phyloP scores from a whole-genome alignment of 2,888 invertebrate species.

The Eucriotettix oculatus region DNA sequence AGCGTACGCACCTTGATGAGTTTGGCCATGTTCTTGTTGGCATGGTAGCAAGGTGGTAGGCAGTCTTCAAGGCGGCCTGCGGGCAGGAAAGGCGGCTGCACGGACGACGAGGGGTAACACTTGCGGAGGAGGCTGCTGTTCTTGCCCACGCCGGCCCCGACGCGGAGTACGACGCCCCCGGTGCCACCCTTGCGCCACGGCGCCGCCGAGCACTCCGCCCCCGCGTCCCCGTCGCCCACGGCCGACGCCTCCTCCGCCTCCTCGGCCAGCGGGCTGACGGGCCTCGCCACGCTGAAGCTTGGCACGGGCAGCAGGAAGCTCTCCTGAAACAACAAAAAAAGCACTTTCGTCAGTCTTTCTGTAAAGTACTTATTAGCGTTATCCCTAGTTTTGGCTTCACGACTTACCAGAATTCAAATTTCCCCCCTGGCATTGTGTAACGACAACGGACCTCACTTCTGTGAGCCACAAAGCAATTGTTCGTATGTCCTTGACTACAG shows the following conservation, averaged over 20 bases:
- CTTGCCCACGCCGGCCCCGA: conserved; percentile 8
- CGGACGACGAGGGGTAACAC: conserved; percentile 24
- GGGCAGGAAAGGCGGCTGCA: conserved; percentile 26
- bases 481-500: not conserved
- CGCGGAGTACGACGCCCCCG: not conserved
- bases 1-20: conserved; percentile 34
- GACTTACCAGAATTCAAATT: too few species aligned
- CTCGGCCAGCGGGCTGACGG: conserved; percentile 19
- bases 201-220: conserved; percentile 1
- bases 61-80: conserved; percentile 31
- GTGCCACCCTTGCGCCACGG: conserved; percentile 1
- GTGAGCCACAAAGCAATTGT: not conserved
- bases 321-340: conserved; percentile 17
- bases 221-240: conserved; percentile 9
- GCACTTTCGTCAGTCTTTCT: too few species aligned
- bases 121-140: conserved; percentile 21
- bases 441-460: not conserved
- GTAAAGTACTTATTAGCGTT: too few species aligned
- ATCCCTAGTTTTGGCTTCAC: too few species aligned
- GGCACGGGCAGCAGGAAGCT: conserved; percentile 21
- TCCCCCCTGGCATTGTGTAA: not conserved
- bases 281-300: conserved; percentile 17
- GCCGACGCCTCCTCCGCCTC: conserved; percentile 16
- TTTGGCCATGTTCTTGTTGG: conserved; percentile 36
- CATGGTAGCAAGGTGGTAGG: conserved; percentile 37